Evolutionary conservation across 2,888 invertebrate genomes (phyloP), one percentile per base, ranked within the genome.

Genomic region (Ectobius pallidus): DNA sequence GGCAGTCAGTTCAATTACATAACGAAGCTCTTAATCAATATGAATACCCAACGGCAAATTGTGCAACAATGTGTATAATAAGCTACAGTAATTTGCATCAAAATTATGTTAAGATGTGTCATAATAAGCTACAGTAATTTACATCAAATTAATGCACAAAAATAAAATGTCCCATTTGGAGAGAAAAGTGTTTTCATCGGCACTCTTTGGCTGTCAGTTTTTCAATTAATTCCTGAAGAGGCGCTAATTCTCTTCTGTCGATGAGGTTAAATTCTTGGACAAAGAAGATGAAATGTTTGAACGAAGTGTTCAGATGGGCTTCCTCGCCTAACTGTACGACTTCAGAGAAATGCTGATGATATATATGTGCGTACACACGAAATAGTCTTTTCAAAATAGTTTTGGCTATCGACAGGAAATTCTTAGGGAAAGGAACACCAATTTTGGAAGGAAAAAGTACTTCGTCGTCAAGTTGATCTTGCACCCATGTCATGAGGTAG

Each of bases 401-500:
- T 87, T 99, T 98, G 74, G 99, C 98, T 85, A 97, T 97, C 76
- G 93, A 89, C 78, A 95, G 89, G 85, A 99, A 99, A 86, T 98
- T 98, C 86, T 96, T 97, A 73, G 98, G 98, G 86, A 99, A 99
- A 77, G 97, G 97, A 79, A 98, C 97, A 79, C 98, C 93, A 82
- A 99, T 98, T 89, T 99, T 99, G 6, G 98, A 98, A 49, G 99
- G 99, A 82, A 99, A 99, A 44, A 99, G 85, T 14, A 94, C 94
- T 84, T 99, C 99, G 82, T 99, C 99, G 81, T 99, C 99, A 75
- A 99, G 87, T 83, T 99, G 99, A 85, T 99, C 98, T 85, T 99
- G 99, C 73, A 99, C 98, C 97, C 98, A 99, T 25, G 98, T 97
- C 97, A 99, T 97, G 78, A 99, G 88, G 86, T 97, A 99, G 85